phyloP scores from a whole-genome alignment of 1,140 invertebrate species.

The Radopholus similis region DNA sequence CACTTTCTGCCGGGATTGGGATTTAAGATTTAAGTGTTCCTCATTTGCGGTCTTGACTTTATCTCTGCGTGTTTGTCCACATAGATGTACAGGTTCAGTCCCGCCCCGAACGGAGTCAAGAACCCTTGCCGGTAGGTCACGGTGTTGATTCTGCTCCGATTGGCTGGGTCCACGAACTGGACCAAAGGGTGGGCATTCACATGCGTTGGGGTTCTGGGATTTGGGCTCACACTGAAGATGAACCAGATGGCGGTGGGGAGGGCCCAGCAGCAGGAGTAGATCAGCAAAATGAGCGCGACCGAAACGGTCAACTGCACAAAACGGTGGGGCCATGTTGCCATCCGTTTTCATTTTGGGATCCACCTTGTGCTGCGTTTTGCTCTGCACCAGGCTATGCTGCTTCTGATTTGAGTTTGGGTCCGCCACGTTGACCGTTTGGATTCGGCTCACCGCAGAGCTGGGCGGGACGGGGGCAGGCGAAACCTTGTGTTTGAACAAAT shows the following conservation, averaged over 20 bases:
- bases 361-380: not conserved
- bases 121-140: conserved; percentile 1
- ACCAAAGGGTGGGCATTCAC: not conserved
- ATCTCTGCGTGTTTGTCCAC: conserved; percentile 5
- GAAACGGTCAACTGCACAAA: not conserved
- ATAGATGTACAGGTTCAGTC: conserved; percentile 7
- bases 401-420: not conserved
- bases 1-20: too few species aligned
- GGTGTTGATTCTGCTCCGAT: conserved; percentile 4
- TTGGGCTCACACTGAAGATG: not conserved
- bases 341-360: not conserved
- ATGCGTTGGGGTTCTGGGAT: not conserved
- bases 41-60: not conserved
- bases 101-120: conserved; percentile 3
- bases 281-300: not conserved
- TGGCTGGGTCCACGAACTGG: not conserved
- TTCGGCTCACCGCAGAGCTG: not conserved
- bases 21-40: too few species aligned
- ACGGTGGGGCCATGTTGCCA: not conserved
- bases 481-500: not conserved
- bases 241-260: conserved; percentile 5
- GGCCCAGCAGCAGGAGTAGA: not conserved
- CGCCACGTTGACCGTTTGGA: not conserved
- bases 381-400: too few species aligned
- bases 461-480: not conserved